Base-by-base conservation (phyloP, 2,797 vertebrate species). In the Lutjanus argentimaculatus region DNA sequence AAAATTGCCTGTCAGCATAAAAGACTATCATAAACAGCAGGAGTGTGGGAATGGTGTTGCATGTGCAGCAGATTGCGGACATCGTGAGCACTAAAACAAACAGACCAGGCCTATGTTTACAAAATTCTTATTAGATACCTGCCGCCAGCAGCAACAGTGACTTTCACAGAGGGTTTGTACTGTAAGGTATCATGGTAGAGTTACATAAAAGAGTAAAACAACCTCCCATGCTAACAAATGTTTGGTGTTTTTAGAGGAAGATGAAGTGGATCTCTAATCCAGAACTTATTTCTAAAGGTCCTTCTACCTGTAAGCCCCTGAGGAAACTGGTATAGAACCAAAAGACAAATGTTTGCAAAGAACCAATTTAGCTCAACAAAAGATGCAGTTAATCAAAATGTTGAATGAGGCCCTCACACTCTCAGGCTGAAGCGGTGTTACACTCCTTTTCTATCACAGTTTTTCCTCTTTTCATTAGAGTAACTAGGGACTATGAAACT, bases 31-130 rank as follows among this genome's bases (percentile, higher is more conserved):
- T 67, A 30, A 71, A 22, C 49, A 72, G 79, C 63, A 70, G 67
- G 14, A 42, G 69, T 69, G 85, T 85, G 80, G 72, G 75, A 79
- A 85, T 10, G n/a, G 45, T 67, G 66, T 53, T 67, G 56, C 68
- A 72, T 40, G 49, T 42, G 42, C 43, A 67, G 62, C 76, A 82
- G 87, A 68, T 62, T 82, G 86, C 72, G 45, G 57, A 71, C 45
- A 59, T 1, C 9, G 14, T 42, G 52, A 78, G 63, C 55, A 64
- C 42, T 53, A 72, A 78, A 89, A 77, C 59, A 86, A 90, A 85
- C 2, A 66, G 8, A 66, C 22, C 36, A 51, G 53, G 25, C 48
- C 19, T 2, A 15, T 83, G 63, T 89, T 87, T 72, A 69, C 58
- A 22, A 45, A 73, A 64, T 42, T 51, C 36, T 49, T 43, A 46